These are phyloP conservation scores for Myzus persicae DNA, from an alignment of 1,140 invertebrate species.

Conservation along the genomic window DNA sequence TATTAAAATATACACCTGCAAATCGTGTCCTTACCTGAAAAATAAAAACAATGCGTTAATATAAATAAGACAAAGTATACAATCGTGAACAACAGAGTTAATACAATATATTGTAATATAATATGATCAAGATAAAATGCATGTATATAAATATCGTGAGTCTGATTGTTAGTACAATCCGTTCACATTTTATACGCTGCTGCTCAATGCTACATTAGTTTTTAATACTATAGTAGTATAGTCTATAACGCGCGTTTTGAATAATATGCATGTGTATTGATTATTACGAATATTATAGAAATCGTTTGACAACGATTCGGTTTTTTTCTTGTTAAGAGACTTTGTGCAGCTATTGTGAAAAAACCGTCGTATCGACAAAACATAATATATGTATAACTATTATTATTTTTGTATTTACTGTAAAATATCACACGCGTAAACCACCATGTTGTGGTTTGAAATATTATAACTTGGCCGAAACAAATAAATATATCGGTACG, in stretches of 20 bases:
- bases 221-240: neutral
- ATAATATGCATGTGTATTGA: conserved; percentile 3
- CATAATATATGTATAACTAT: neutral
- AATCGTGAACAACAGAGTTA: neutral
- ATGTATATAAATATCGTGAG: neutral
- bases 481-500: neutral
- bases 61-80: conserved; percentile 20
- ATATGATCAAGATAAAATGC: conserved; percentile 9
- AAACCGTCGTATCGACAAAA: conserved; percentile 32
- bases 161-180: neutral
- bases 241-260: neutral
- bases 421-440: neutral
- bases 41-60: conserved; percentile 18
- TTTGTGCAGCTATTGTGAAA: neutral
- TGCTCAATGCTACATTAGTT: neutral
- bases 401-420: neutral
- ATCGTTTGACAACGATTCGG: neutral
- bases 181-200: neutral
- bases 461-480: neutral
- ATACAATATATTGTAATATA: conserved; percentile 20
- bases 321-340: neutral
- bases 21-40: conserved; percentile 29
- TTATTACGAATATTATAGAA: conserved; percentile 3
- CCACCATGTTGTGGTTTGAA: neutral
- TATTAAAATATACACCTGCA: neutral